Conservation (phyloP, 2,113 vertebrate species). For the Cepphus grylle region DNA sequence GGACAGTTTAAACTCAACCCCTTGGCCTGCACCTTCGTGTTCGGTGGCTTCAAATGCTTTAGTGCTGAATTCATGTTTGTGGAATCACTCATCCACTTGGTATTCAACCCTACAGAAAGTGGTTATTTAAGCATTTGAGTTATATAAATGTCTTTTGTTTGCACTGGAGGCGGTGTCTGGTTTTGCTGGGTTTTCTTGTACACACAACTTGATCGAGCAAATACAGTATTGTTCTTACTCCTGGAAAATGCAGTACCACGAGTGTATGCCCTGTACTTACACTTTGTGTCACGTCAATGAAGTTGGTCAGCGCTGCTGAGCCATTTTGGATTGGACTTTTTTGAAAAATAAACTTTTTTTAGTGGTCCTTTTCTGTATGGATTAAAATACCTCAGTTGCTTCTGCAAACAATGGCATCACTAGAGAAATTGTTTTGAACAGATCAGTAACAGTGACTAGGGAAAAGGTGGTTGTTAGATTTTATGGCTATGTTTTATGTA, state of each 20-base stretch:
- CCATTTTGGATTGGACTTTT: not conserved
- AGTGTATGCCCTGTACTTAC: not conserved
- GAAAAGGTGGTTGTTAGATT: not conserved
- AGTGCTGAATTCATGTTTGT: not conserved
- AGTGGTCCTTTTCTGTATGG: not conserved
- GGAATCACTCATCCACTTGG: not conserved
- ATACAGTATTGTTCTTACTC: not conserved
- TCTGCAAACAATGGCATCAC: not conserved
- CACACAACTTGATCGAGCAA: not conserved
- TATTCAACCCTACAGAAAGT: not conserved
- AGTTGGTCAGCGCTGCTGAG: not conserved
- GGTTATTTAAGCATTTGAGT: not conserved
- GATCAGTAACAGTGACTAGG: not conserved
- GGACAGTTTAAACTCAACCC: not conserved
- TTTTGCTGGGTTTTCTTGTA: not conserved
- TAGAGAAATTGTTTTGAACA: not conserved
- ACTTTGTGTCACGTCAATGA: not conserved
- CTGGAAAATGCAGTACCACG: not conserved
- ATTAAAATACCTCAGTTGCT: not conserved
- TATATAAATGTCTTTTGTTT: not conserved
- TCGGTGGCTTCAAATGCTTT: not conserved
- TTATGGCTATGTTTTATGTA: not conserved
- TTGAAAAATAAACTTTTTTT: not conserved
- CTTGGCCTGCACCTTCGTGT: not conserved
- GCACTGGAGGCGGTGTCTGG: not conserved